Base-by-base conservation (phyloP, 2,113 vertebrate genomes). In the Psittacara wagleri region DNA sequence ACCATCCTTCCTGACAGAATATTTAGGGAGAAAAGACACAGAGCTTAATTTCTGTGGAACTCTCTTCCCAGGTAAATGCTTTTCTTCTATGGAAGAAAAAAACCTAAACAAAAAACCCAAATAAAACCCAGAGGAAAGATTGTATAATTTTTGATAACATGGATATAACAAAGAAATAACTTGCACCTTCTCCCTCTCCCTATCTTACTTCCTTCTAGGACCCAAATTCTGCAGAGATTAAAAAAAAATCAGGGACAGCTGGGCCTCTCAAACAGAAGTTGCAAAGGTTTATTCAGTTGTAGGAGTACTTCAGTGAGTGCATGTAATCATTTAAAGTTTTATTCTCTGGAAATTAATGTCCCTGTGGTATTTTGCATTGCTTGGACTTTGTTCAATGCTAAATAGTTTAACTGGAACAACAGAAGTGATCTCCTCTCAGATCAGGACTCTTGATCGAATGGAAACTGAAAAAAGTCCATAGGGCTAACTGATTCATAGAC, bases 321-420 rank as follows among this genome's bases (percentile, higher is more conserved):
- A 2, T 88, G 62, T 83, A 92, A 95, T 85, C 76, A 54, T 79
- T 76, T 77, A 13, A 92, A 66, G 43, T 83, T 94, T 96, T 86
- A 88, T 51, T 81, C 19, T 73, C 41, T 86, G 39, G 41, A 88
- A 96, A 94, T 91, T 84, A 52, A 20, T 89, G 44, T 78, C 92
- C 54, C 44, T 91, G 29, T 75, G 67, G 64, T 94, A 61, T 95
- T 97, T 83, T 92, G 62, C 39, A 13, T 92, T 72, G n/a, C 81
- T 95, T 97, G 94, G 91, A 88, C 57, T 84, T 83, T 14, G 41
- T 91, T 95, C 92, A 96, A 76, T 86, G 80, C 62, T 90, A 68
- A 94, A 96, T 94, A 93, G 66, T 83, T 95, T 80, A 90, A 80
- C 72, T 70, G 70, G 63, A 91, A 82, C 64, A 92, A 70, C 82